Evolutionary conservation across 1,140 invertebrate species (phyloP), one percentile per base, ranked within the genome.

Genomic region (Mya arenaria): DNA sequence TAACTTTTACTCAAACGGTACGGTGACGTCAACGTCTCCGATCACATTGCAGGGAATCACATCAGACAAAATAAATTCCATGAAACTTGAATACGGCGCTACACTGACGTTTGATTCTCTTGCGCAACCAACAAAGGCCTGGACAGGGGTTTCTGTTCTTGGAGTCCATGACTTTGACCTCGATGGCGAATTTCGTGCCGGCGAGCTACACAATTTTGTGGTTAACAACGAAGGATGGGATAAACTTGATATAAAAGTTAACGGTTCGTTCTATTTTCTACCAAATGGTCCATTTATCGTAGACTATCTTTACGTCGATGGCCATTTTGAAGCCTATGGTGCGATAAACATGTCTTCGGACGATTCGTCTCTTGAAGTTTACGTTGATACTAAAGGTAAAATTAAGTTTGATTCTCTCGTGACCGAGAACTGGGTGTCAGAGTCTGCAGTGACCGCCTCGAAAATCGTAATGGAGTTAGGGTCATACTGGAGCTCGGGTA

Each of bases 101-200:
- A 84, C 52, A 4, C 28, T 89, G 19, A 81, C 79, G 19, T 72
- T 89, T 17, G 88, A 89, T 60, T 69, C 82, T 8, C 17, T 32
- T 19, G 74, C 80, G n/a, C 88, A 87, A 36, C 56, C 19, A 15
- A 66, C 48, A 3, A 77, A 79, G 19, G 52, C 28, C 0, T 89
- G 83, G 83, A 85, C 80, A 13, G 83, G 83, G 10, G 66, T 75
- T 15, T 89, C 88, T 1, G 60, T 41, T 19, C 39, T 88, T 19
- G 78, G 77, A 25, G 72, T 87, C 8, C 83, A 85, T 52, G 75
- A 75, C n/a, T 41, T 88, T 8, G 65, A 75, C 34, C 71, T 89
- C 25, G 41, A 85, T 56, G 88, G 88, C 19, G 72, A 52, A 36
- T n/a, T 89, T 15, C 80, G 83, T 15, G 77, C 84, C 6, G 88